Evolutionary conservation across 1,140 invertebrate species (phyloP).

Genomic region (Halyomorpha halys): DNA sequence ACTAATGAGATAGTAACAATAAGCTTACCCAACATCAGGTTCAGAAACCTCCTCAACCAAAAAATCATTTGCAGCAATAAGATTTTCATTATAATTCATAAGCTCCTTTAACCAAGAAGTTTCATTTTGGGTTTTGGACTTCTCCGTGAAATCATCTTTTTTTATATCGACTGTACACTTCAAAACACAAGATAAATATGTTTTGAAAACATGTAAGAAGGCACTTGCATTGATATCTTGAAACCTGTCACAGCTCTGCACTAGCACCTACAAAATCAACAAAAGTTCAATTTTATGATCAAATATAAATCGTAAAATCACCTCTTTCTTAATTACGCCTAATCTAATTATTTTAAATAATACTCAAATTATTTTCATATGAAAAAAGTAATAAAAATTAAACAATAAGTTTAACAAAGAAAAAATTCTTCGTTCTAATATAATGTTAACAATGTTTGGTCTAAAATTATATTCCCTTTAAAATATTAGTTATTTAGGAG

Average conservation of each 20-base stretch:
- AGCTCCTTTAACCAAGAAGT: slow-evolving; percentile 21
- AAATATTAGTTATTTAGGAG: too few species aligned
- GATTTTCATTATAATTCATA: slow-evolving; percentile 29
- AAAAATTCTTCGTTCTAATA: too few species aligned
- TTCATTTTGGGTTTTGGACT: neutral
- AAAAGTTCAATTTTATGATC: neutral
- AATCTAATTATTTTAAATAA: too few species aligned
- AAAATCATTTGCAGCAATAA: slow-evolving; percentile 27
- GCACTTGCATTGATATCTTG: slow-evolving; percentile 43
- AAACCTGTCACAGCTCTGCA: slow-evolving; percentile 45
- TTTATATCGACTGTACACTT: slow-evolving; percentile 36
- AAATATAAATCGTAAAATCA: too few species aligned
- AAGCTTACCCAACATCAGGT: slow-evolving; percentile 25
- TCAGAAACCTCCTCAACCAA: slow-evolving; percentile 15
- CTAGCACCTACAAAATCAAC: slow-evolving; percentile 39
- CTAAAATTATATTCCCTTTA: too few species aligned
- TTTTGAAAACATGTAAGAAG: slow-evolving; percentile 52
- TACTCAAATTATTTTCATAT: too few species aligned
- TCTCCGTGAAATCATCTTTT: neutral
- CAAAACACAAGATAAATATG: slow-evolving; percentile 46
- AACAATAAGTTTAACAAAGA: too few species aligned
- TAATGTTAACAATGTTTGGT: too few species aligned
- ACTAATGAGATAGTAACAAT: slow-evolving; percentile 20
- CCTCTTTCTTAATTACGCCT: too few species aligned
- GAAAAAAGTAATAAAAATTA: too few species aligned